These are phyloP conservation scores for Pterostichus niger DNA, from an alignment of 2,888 invertebrate genomes.

Conservation along the genomic window DNA sequence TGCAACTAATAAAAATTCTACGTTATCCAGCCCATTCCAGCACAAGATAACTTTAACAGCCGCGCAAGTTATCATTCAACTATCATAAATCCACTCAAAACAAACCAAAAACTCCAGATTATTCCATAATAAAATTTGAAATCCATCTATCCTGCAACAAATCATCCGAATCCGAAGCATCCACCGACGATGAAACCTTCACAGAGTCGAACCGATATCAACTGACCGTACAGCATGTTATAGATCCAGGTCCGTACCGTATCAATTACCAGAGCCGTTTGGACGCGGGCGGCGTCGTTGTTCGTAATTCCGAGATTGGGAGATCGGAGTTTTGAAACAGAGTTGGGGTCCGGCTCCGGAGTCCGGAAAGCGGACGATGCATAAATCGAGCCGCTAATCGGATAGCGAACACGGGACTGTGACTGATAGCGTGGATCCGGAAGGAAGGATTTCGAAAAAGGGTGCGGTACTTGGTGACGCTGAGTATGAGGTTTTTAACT, in stretches of 20 bases:
- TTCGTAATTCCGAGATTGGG: conserved; percentile 34
- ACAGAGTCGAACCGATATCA: neutral
- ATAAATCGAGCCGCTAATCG: conserved; percentile 59
- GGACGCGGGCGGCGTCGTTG: conserved; percentile 7
- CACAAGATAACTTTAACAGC: conserved; percentile 40
- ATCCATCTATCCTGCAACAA: conserved; percentile 39
- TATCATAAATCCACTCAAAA: conserved; percentile 25
- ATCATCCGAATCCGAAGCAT: conserved; percentile 13
- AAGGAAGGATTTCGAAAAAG: neutral
- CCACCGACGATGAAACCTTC: conserved; percentile 18
- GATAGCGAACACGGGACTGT: conserved; percentile 53
- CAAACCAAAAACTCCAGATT: conserved; percentile 34
- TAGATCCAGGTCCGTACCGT: conserved; percentile 10
- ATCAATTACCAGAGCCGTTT: conserved; percentile 37
- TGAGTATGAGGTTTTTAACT: no score
- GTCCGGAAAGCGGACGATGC: conserved; percentile 33
- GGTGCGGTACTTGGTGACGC: no score
- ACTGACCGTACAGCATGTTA: neutral
- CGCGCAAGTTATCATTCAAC: conserved; percentile 25
- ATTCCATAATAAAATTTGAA: conserved; percentile 35
- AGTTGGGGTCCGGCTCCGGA: neutral
- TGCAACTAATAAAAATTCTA: conserved; percentile 27
- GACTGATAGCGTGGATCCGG: conserved; percentile 48
- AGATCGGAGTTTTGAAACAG: neutral
- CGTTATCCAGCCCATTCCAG: conserved; percentile 11